These are phyloP conservation scores for Metalampra italica DNA, from an alignment of 2,888 invertebrate species.

Conservation along the genomic window DNA sequence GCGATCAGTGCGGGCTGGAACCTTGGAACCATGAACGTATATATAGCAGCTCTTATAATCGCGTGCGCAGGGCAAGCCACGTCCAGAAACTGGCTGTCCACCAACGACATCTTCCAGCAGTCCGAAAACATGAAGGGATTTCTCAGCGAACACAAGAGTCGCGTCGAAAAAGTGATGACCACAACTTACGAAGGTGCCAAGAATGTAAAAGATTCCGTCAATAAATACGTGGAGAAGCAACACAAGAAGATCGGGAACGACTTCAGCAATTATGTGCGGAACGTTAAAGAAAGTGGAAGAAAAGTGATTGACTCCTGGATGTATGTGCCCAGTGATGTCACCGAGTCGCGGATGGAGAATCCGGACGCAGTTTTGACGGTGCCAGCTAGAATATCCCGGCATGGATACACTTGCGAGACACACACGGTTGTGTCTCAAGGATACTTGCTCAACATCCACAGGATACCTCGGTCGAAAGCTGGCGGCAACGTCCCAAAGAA, in stretches of 20 bases:
- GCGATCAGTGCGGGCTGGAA: constrained; percentile 24
- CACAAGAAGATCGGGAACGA: constrained; percentile 42
- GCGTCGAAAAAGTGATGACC: constrained; percentile 28
- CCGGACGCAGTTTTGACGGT: constrained; percentile 55
- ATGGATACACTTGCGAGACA: constrained; percentile 84
- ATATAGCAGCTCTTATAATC: constrained; percentile 15
- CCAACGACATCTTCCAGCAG: constrained; percentile 9
- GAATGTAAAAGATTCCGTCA: constrained; percentile 41
- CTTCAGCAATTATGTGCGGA: constrained; percentile 45
- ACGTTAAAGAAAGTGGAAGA: constrained; percentile 38
- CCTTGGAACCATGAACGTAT: constrained; percentile 28
- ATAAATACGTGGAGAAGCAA: constrained; percentile 46
- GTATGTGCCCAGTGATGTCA: constrained; percentile 33
- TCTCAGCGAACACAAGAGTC: constrained; percentile 29
- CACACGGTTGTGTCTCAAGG: constrained; percentile 88
- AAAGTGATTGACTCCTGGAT: constrained; percentile 43
- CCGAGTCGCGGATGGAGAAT: constrained; percentile 33
- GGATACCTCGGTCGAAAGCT: constrained; percentile 82
- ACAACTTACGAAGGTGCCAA: constrained; percentile 33
- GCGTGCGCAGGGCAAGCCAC: constrained; percentile 3
- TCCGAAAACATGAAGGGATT: constrained; percentile 37
- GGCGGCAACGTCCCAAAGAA: constrained; percentile 36
- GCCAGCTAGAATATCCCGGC: constrained; percentile 57
- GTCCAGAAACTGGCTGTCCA: constrained; percentile 21
- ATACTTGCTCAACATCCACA: constrained; percentile 87